These are phyloP conservation scores for Myotis pilosus DNA, from an alignment of 2,797 vertebrate species.

Conservation along the genomic window DNA sequence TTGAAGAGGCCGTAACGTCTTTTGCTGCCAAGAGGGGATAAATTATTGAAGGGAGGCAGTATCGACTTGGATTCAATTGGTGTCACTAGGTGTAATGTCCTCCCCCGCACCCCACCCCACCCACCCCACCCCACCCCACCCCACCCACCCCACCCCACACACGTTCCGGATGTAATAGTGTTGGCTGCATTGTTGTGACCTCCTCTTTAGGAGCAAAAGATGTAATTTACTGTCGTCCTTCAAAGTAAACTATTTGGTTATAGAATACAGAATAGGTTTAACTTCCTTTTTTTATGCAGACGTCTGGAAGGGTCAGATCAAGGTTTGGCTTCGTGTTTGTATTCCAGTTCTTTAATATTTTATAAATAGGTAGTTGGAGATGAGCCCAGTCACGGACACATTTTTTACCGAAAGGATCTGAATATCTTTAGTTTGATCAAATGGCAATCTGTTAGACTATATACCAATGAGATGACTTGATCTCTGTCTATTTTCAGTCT, in stretches of 20 bases:
- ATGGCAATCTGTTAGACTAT: not conserved
- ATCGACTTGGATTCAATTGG: constrained; percentile 1
- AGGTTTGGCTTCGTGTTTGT: constrained; percentile 39
- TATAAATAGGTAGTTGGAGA: constrained; percentile 48
- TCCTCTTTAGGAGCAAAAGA: not conserved
- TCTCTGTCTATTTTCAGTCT: constrained; percentile 25
- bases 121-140: not conserved
- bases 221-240: not conserved
- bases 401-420: constrained; percentile 42
- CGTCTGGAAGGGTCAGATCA: constrained; percentile 12
- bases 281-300: not conserved
- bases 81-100: not conserved
- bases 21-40: not conserved
- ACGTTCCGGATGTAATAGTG: not conserved
- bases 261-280: not conserved
- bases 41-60: constrained; percentile 39
- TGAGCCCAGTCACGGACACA: not conserved
- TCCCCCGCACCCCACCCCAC: not conserved
- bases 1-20: not conserved
- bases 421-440: constrained; percentile 47
- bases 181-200: constrained; percentile 53
- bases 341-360: not conserved
- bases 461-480: constrained; percentile 29
- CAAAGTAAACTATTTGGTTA: not conserved
- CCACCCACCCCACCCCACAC: not conserved